phyloP scores from a whole-genome alignment of 2,888 invertebrate species.

The Oscheius sp. region DNA sequence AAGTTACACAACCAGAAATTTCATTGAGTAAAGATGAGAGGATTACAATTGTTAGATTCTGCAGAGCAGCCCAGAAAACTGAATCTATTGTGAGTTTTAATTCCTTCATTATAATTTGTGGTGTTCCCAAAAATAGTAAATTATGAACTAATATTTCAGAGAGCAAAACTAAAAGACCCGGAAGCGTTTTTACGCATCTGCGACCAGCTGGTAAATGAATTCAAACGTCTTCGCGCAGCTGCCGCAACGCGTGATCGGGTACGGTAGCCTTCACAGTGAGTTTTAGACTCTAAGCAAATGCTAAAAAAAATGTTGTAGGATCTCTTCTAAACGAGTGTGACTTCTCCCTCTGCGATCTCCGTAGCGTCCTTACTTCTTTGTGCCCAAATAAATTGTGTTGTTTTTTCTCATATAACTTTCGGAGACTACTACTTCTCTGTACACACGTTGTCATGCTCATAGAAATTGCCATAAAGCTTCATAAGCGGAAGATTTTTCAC shows the following conservation, averaged over 20 bases:
- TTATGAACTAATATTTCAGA: conserved; percentile 2
- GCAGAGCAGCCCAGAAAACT: conserved; percentile 16
- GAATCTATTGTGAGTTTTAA: conserved; percentile 20
- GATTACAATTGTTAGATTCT: conserved; percentile 18
- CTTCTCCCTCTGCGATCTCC: conserved; percentile 15
- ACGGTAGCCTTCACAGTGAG: conserved; percentile 8
- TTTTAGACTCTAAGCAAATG: not conserved
- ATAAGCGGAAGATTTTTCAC: conserved; percentile 6
- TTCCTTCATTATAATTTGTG: too few relatives aligned
- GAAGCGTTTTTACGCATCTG: conserved; percentile 24
- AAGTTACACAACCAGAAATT: conserved; percentile 10
- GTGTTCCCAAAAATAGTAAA: too few relatives aligned
- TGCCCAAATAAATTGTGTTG: conserved; percentile 1
- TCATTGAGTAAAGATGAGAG: conserved; percentile 20
- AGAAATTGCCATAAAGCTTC: conserved; percentile 25
- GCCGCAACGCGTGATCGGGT: conserved; percentile 12
- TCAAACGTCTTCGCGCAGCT: conserved; percentile 11
- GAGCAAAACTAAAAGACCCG: conserved; percentile 29
- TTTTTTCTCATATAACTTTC: not conserved
- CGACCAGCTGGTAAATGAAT: conserved; percentile 24
- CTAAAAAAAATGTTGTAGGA: not conserved
- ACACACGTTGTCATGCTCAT: not conserved
- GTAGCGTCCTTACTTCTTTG: conserved; percentile 13
- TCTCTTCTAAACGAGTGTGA: conserved; percentile 17
- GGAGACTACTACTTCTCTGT: not conserved